Percentiles rank a stretch among this genome's conserved stretches.
phyloP scores from a whole-genome alignment of 1,140 invertebrate genomes.

The Elysia chlorotica region DNA sequence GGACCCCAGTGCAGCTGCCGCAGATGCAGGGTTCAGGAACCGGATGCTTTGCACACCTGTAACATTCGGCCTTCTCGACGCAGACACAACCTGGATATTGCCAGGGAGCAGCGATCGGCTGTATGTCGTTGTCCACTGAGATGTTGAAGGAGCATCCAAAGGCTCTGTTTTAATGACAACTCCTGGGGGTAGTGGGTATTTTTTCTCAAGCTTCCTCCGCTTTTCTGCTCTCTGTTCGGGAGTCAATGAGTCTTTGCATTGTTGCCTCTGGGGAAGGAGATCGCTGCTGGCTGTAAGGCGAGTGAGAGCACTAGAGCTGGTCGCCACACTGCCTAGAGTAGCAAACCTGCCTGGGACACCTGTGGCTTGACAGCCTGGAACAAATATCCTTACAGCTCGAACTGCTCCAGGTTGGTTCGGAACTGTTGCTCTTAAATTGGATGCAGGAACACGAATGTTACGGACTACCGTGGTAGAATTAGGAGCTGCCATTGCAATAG shows the following conservation, averaged over 20 bases:
- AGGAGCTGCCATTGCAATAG: neutral
- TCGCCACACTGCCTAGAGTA: neutral
- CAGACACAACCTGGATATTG: slow-evolving; percentile 17
- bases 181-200: slow-evolving; percentile 73
- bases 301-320: slow-evolving; percentile 12
- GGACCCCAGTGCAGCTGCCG: neutral
- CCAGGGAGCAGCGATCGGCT: slow-evolving; percentile 2
- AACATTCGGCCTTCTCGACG: neutral
- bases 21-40: neutral
- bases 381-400: slow-evolving; percentile 7
- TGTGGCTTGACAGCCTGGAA: slow-evolving; percentile 4
- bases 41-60: neutral
- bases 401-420: too few species aligned
- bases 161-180: slow-evolving; percentile 32
- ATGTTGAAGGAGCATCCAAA: neutral
- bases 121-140: neutral
- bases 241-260: slow-evolving; percentile 11
- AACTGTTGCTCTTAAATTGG: neutral
- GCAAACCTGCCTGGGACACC: neutral
- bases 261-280: slow-evolving; percentile 13
- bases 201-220: slow-evolving; percentile 87
- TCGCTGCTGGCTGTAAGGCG: slow-evolving; percentile 2
- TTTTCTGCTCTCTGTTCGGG: slow-evolving; percentile 79
- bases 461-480: neutral
- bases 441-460: neutral